Evolutionary conservation across 2,113 vertebrate genomes (phyloP), one percentile per base, ranked within the genome.

Genomic region (Xiphorhynchus elegans): DNA sequence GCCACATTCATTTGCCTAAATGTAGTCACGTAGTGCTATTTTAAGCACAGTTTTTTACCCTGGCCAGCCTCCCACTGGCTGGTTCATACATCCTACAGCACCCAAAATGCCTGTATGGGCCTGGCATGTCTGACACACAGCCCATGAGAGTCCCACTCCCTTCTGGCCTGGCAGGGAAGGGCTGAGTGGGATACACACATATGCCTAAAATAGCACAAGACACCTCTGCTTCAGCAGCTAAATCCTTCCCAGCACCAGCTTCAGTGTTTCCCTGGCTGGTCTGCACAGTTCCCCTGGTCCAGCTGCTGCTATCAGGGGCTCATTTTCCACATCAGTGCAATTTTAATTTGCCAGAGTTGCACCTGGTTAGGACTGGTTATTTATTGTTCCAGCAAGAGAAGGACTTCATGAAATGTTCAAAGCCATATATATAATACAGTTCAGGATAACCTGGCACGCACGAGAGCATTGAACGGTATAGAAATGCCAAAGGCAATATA

Each of bases 401-500:
- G 35, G 47, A 72, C 73, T 83, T 60, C 73, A 80, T 67, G 39
- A 84, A 90, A 95, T 77, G 52, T 78, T 92, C 80, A 93, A 74
- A 90, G 74, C 59, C 33, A 15, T 59, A n/a, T 74, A 46, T 77
- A 67, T 90, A 81, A 87, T 39, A 39, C 56, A 68, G 82, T 60
- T 70, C 39, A 33, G 88, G 80, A 50, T 55, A 84, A 86, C 39
- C 59, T 81, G 72, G 86, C 73, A 66, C 1, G 6, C 59, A 50
- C 10, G 42, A 59, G 76, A 87, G 68, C 89, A 74, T 49, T 35
- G 46, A 84, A 73, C 29, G 47, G 83, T 47, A 42, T 15, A 84
- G 86, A 96, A 70, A 63, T 63, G 86, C 91, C 86, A 95, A 90
- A 77, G 93, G 83, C 68, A 92, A 95, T 81, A 58, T 2, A 86